Evolutionary conservation across 2,797 vertebrate genomes (phyloP).

Genomic region (Liparis tanakae): DNA sequence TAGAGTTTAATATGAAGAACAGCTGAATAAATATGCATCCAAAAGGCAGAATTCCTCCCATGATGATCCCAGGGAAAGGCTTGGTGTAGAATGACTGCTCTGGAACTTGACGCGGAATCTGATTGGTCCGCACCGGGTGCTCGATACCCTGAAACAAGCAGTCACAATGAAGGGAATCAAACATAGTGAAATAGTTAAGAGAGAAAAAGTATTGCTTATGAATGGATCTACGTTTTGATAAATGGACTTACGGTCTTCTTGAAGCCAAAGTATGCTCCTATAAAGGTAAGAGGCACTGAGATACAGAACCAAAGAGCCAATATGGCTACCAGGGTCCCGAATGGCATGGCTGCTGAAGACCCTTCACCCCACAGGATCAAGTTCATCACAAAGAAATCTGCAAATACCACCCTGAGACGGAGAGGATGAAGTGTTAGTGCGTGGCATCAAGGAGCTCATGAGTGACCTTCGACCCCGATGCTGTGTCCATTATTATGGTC

Average conservation of each 20-base stretch:
- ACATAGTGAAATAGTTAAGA: neutral
- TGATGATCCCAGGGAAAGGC: slow-evolving; percentile 91
- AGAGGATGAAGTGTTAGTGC: neutral
- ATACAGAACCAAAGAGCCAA: slow-evolving; percentile 96
- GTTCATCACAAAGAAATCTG: slow-evolving; percentile 96
- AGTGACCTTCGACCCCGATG: too few species aligned
- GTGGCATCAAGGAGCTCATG: neutral
- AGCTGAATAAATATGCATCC: slow-evolving; percentile 97
- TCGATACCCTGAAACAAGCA: slow-evolving; percentile 87
- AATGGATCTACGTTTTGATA: neutral
- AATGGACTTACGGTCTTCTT: slow-evolving; percentile 89
- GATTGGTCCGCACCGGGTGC: slow-evolving; percentile 94
- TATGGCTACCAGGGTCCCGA: slow-evolving; percentile 93
- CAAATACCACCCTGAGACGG: slow-evolving; percentile 89
- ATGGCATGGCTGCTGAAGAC: slow-evolving; percentile 93
- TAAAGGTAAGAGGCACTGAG: slow-evolving; percentile 92
- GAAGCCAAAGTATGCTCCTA: slow-evolving; percentile 94
- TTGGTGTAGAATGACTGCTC: slow-evolving; percentile 96
- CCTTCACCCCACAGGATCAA: slow-evolving; percentile 95
- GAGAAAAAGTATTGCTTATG: too few species aligned
- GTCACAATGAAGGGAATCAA: neutral
- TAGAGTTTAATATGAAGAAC: slow-evolving; percentile 97
- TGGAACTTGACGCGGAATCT: slow-evolving; percentile 96
- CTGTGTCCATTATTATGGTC: neutral
- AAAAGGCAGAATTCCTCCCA: slow-evolving; percentile 95